These are phyloP conservation scores for Todiramphus chloris DNA, from an alignment of 2,113 vertebrate species.

Conservation along the genomic window DNA sequence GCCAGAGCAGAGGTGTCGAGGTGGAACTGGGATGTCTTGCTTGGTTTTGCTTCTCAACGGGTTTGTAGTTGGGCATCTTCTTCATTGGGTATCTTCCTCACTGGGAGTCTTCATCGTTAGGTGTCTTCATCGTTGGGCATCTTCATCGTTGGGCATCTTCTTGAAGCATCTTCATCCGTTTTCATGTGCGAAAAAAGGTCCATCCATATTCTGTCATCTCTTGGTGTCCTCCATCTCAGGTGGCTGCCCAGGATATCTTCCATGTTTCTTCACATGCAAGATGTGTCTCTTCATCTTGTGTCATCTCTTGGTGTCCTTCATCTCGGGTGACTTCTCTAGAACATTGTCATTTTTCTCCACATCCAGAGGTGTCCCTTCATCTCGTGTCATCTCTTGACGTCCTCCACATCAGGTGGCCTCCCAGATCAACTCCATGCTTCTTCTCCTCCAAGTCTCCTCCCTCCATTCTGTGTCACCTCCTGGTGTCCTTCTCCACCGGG, in stretches of 20 bases:
- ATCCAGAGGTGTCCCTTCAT: not conserved
- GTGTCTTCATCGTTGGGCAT: no score
- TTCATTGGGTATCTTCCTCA: no score
- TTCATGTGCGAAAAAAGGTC: accelerated
- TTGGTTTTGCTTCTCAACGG: not conserved
- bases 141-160: not conserved
- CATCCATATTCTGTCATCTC: not conserved
- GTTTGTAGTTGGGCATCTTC: no score
- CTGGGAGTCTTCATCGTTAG: no score
- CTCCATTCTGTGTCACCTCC: not conserved
- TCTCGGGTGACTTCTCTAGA: not conserved
- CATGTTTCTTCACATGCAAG: no score
- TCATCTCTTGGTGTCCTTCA: not conserved
- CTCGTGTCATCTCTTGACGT: not conserved
- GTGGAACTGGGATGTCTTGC: not conserved
- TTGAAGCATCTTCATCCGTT: not conserved
- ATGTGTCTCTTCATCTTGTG: not conserved
- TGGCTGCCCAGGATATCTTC: not conserved
- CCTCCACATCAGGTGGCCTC: not conserved
- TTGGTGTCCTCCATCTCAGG: not conserved
- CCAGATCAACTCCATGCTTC: not conserved
- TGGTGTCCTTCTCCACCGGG: not conserved
- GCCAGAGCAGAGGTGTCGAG: no score
- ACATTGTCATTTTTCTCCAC: not conserved
- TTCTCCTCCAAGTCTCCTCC: not conserved